Evolutionary conservation across 2,113 vertebrate genomes (phyloP).

Genomic region (Nannospalax galili): DNA sequence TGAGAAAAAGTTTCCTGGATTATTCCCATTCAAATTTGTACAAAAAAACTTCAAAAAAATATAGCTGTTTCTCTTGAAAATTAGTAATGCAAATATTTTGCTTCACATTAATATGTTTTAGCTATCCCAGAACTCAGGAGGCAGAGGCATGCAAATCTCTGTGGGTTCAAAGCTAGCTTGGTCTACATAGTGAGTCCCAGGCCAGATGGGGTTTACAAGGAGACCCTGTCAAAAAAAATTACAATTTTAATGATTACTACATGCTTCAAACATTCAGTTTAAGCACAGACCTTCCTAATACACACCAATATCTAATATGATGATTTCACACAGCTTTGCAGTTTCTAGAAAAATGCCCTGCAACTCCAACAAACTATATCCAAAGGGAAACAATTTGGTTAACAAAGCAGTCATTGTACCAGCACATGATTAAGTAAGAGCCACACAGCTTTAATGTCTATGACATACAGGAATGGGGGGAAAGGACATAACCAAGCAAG

Average conservation of each 20-base stretch:
- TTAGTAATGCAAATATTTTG: not conserved
- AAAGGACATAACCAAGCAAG: not conserved
- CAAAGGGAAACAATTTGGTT: not conserved
- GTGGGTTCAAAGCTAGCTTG: no score
- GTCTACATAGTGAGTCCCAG: no score
- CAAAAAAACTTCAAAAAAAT: not conserved
- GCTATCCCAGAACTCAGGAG: no score
- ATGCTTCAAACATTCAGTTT: not conserved
- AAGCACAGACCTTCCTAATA: not conserved
- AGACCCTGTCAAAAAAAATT: not conserved
- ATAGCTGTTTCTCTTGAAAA: not conserved
- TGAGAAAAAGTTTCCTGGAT: not conserved
- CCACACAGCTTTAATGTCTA: not conserved
- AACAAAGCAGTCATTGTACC: not conserved
- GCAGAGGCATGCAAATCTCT: no score
- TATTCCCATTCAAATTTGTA: not conserved
- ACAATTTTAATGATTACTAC: not conserved
- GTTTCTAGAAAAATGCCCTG: not conserved
- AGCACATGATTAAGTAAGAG: not conserved
- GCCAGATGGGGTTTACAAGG: no score
- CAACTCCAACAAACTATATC: not conserved
- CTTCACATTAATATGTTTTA: not conserved
- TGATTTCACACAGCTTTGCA: no score
- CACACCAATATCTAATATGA: not conserved
- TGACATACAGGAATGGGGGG: not conserved